Evolutionary conservation across 2,113 vertebrate genomes (phyloP), one percentile per base, ranked within the genome.

Genomic region (Alligator mississippiensis): DNA sequence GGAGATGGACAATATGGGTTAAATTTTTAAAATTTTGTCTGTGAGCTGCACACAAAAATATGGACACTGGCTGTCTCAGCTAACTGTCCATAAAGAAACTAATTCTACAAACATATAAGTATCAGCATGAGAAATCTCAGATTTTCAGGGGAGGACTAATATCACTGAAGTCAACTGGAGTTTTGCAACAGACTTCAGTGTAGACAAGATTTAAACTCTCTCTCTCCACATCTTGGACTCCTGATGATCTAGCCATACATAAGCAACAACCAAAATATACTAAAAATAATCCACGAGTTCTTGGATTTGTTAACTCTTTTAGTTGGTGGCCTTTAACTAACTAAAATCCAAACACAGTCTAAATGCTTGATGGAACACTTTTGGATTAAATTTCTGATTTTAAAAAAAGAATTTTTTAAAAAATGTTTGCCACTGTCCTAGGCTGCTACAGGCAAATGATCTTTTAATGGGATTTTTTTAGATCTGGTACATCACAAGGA

Each of bases 401-500:
- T 83, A 28, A 28, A n/a, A 83, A 91, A 80, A 28, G 18, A 54
- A 17, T 47, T 5, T 7, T 47, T 55, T 8, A 28, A 22, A 3
- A 63, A 57, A n/a, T 4, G 1, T 54, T 55, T 62, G 16, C 6
- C 7, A 15, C 21, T 58, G 22, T 30, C 72, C 24, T 80, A 61
- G 38, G 66, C 38, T 72, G 27, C 38, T 59, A 79, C n/a, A 6
- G 80, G 11, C 30, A 92, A 75, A 58, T 0, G 3, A n/a, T 22
- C 19, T 60, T 94, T 72, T 59, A 89, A 74, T 28, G 4, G 16
- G 0, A 6, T 12, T 59, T 74, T 74, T 87, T 85, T 76, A 88
- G 76, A 72, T 68, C 3, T 80, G 21, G 16, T 75, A 89, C 28
- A 84, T 30, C 78, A 6, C 47, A 93, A 94, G 77, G 66, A 81